These are phyloP conservation scores for Anisognathus igniventris DNA, from an alignment of 2,797 vertebrate species.

Conservation along the genomic window DNA sequence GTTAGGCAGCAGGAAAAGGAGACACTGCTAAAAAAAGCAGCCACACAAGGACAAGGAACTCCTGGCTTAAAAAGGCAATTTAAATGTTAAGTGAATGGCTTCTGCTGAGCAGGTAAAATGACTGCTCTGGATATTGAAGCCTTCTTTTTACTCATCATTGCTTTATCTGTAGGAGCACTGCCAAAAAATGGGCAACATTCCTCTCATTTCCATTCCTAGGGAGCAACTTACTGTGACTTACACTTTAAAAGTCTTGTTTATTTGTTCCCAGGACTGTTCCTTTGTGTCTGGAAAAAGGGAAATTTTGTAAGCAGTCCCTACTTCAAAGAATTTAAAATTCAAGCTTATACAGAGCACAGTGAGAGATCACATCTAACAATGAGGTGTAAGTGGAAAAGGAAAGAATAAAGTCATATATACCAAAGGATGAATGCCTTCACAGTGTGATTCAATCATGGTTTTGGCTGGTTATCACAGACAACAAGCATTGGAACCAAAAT, in stretches of 20 bases:
- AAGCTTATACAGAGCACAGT: background rate
- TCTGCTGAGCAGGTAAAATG: background rate
- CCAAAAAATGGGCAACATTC: background rate
- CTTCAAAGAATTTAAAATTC: conserved; percentile 2
- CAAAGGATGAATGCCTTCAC: background rate
- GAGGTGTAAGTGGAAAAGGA: background rate
- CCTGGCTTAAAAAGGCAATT: background rate
- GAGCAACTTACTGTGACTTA: background rate
- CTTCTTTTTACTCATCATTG: background rate
- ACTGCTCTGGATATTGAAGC: background rate
- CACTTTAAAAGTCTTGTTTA: background rate
- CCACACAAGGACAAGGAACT: background rate
- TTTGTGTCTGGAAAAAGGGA: background rate
- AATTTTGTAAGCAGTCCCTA: background rate
- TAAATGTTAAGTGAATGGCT: background rate
- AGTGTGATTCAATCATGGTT: background rate
- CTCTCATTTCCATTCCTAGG: background rate
- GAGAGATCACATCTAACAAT: background rate
- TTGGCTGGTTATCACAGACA: background rate
- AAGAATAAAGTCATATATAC: background rate
- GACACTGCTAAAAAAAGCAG: background rate
- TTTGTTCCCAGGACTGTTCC: background rate
- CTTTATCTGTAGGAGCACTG: background rate
- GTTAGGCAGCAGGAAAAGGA: background rate
- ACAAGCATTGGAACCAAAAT: background rate